Evolutionary conservation across 1,140 invertebrate species (phyloP), one percentile per base, ranked within the genome.

Genomic region (Drosophila ogumai): DNA sequence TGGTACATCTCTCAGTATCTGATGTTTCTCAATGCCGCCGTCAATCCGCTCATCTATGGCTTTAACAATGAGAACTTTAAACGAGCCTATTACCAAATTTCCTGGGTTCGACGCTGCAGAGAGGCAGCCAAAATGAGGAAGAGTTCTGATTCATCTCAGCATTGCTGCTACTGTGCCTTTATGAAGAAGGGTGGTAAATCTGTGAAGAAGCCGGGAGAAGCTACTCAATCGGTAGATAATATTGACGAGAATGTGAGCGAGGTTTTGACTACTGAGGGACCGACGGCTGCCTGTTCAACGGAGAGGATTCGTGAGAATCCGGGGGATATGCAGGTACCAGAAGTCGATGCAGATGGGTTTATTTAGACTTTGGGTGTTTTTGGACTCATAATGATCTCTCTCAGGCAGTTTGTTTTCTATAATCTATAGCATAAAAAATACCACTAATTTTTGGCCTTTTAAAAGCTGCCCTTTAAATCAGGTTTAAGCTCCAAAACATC

Each of bases 31-130:
- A 96, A 96, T 87, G 95, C 95, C 22, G 95, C 95, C 8, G 93
- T 96, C 47, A 96, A 96, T 92, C 96, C 96, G 0, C 90, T 96
- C 2, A 95, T 96, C 43, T 96, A 96, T 68, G 96, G 95, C 13
- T 95, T 95, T 36, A 96, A 94, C 10, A 96, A 96, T 76, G 94
- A 94, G 32, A 94, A 95, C 77, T 95, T 96, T 74, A 86, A 94
- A 17, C 94, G 93, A 63, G 95, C 95, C 46, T 95, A 92, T n/a
- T 57, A 79, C 22, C 81, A 92, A 57, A 87, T 90, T 10, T 41
- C 77, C 0, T 88, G 68, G 32, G 61, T 90, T 19, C 75, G 82
- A 0, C 77, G 77, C 1, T 58, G 72, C 10, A 15, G 59, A n/a
- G 47, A 47, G 0, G 56, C 73, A 1, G 19, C 46, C 2, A 63